Percentiles rank a stretch among this genome's conserved stretches.
Evolutionary conservation across 2,113 vertebrate genomes (phyloP).

Genomic region (Coturnix japonica): DNA sequence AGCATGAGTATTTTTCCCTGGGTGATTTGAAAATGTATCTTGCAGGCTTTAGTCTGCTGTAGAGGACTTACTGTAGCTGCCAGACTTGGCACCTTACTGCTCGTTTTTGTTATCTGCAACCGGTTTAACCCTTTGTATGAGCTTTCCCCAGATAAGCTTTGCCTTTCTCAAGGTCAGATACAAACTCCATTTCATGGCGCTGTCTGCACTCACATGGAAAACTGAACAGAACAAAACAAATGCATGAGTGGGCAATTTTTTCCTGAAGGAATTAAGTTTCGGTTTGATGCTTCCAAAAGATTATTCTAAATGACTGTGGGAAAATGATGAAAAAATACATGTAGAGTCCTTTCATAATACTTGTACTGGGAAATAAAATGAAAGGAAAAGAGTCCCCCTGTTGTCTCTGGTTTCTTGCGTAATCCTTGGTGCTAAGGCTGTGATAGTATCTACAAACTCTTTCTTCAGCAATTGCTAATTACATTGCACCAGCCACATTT

Average conservation of each 20-base stretch:
- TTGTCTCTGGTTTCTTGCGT: constrained; percentile 41
- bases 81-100: neutral
- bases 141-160: constrained; percentile 25
- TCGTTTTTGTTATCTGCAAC: neutral
- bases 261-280: neutral
- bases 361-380: constrained; percentile 6
- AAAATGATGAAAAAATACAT: constrained; percentile 17
- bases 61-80: neutral
- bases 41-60: neutral
- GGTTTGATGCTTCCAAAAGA: constrained; percentile 25
- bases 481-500: neutral
- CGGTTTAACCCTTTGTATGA: neutral
- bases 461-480: neutral
- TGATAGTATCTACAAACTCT: constrained; percentile 22
- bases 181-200: constrained; percentile 5
- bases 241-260: neutral
- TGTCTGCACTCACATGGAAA: constrained; percentile 30
- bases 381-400: constrained; percentile 21
- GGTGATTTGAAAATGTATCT: neutral
- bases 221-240: constrained; percentile 40
- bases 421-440: constrained; percentile 22
- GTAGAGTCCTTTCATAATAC: neutral
- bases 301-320: constrained; percentile 41
- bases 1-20: neutral
- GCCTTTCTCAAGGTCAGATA: constrained; percentile 19